Base-by-base conservation (phyloP, 2,113 vertebrate species). In the Onychostoma macrolepis region DNA sequence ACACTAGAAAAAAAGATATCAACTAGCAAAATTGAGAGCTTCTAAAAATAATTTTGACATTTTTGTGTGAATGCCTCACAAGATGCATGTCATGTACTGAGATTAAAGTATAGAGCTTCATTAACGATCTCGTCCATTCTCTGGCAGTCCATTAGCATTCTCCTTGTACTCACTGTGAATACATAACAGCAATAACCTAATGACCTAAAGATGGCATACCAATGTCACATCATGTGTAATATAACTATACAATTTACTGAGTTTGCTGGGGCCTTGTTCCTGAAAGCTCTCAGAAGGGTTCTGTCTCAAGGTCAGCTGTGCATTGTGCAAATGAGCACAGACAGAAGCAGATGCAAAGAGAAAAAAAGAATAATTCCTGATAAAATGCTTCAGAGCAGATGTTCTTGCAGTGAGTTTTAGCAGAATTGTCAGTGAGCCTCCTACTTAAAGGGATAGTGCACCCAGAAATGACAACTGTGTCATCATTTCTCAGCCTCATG, bases 281-380 rank as follows among this genome's bases (percentile, higher is more conserved):
- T 81, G n/a, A 81, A 63, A 10, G 79, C 45, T 65, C 24, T 81
- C 21, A 43, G 38, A 30, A 28, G 61, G 19, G n/a, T 3, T 65
- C 9, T 30, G n/a, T 45, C 38, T 82, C 58, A 82, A 67, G 80
- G 80, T 82, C 80, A 82, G 26, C 21, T 33, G 33, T 81, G 58
- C 7, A 45, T 67, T 67, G 41, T 11, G 15, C 26, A 82, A 82
- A 82, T 78, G 48, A 53, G 28, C 75, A 53, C 12, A 78, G 36
- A 65, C 58, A 65, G 7, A 6, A 81, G 76, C 79, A 61, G 79
- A 81, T 81, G 36, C 13, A 82, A 67, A 21, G 61, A 67, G 7
- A 28, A 82, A 67, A 48, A 45, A 24, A 45, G 3, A 43, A 81
- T 38, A 28, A 67, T 28, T 67, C 17, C 41, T 33, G 15, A 45